Evolutionary conservation across 2,888 invertebrate genomes (phyloP).

Genomic region (Helicoverpa assulta): DNA sequence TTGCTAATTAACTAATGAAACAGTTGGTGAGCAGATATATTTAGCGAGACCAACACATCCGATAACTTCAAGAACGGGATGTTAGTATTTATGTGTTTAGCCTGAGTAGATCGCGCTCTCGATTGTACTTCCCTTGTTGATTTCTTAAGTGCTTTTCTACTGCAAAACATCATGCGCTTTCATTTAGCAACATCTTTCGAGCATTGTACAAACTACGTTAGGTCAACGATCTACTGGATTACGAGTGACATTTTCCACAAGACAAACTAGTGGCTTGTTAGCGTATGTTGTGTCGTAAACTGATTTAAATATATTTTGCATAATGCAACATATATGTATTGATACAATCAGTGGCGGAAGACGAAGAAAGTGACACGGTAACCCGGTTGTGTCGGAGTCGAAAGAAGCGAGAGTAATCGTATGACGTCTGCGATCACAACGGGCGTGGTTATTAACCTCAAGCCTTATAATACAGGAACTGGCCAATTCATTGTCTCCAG

Average conservation of each 20-base stretch:
- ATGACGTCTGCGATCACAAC: constrained; percentile 68
- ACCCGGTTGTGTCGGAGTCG: constrained; percentile 76
- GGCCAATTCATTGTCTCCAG: constrained; percentile 32
- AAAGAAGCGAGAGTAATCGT: constrained; percentile 81
- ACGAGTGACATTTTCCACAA: constrained; percentile 29
- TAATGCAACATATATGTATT: constrained; percentile 54
- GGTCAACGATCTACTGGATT: constrained; percentile 29
- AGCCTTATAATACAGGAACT: constrained; percentile 45
- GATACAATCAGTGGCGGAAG: constrained; percentile 67
- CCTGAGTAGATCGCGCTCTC: not conserved
- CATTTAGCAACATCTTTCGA: not conserved
- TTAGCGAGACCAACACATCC: constrained; percentile 37
- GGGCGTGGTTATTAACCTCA: constrained; percentile 49
- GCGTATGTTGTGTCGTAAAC: constrained; percentile 25
- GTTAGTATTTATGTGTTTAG: constrained; percentile 26
- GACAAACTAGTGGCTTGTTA: constrained; percentile 24
- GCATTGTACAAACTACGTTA: not conserved
- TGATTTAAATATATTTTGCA: constrained; percentile 54
- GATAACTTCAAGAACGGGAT: constrained; percentile 40
- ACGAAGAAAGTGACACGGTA: constrained; percentile 85
- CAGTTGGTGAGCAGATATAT: constrained; percentile 56
- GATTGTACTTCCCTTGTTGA: not conserved
- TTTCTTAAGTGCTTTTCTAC: constrained; percentile 11
- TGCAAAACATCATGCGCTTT: not conserved
- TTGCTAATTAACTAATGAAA: constrained; percentile 68